Evolutionary conservation across 2,113 vertebrate genomes (phyloP).

Genomic region (Grantiella picta): DNA sequence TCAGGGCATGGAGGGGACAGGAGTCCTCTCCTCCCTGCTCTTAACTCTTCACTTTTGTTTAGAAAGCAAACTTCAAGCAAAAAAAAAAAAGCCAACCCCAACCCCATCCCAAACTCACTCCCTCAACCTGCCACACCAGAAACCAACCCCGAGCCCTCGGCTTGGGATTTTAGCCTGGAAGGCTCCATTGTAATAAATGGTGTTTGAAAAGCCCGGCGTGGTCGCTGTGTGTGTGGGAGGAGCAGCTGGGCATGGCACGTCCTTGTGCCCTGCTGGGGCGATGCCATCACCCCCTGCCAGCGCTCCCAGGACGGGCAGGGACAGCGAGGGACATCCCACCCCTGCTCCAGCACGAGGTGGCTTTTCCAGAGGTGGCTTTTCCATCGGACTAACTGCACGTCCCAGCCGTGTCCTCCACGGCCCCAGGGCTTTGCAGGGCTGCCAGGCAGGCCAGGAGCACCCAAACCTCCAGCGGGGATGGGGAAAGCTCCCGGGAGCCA

Average conservation of each 20-base stretch:
- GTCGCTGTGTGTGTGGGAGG: conserved; percentile 41
- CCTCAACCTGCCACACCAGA: background rate
- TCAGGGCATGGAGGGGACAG: background rate
- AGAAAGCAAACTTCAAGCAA: background rate
- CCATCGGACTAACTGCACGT: accelerated
- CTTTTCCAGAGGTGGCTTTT: background rate
- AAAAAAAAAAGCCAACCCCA: background rate
- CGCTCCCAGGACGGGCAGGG: background rate
- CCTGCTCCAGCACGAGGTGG: too few species aligned
- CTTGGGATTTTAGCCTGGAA: conserved; percentile 40
- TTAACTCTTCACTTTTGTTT: background rate
- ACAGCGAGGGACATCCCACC: background rate
- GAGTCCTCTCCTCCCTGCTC: background rate
- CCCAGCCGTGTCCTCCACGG: background rate
- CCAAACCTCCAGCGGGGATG: background rate
- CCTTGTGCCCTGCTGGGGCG: background rate
- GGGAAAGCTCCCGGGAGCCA: background rate
- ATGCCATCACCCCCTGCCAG: background rate
- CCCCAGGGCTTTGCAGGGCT: background rate
- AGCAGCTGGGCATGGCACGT: background rate
- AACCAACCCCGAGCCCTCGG: background rate
- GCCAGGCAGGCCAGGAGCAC: background rate
- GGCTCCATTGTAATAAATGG: conserved; percentile 64
- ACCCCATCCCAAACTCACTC: background rate
- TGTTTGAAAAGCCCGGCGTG: conserved; percentile 53